Evolutionary conservation across 2,113 vertebrate species (phyloP).

Genomic region (Eulemur macaco): DNA sequence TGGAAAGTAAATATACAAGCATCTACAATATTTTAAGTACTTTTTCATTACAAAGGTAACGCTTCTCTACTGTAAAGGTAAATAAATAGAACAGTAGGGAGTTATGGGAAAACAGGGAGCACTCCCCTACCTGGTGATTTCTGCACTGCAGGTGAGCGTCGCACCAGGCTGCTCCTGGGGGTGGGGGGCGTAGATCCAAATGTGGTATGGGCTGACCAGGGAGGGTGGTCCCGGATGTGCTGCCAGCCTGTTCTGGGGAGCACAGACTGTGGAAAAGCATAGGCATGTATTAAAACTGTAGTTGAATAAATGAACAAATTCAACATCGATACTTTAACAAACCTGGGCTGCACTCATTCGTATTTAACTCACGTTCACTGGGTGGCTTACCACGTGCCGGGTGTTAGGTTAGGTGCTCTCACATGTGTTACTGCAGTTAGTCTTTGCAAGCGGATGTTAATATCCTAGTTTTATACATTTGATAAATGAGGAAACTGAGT

Average conservation of each 20-base stretch:
- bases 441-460: background rate
- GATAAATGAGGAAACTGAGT: background rate
- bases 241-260: fast-evolving
- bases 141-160: fast-evolving
- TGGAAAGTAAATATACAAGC: background rate
- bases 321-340: background rate
- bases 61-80: background rate
- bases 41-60: background rate
- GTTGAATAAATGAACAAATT: background rate
- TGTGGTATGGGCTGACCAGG: background rate
- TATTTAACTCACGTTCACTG: fast-evolving
- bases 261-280: background rate
- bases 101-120: fast-evolving
- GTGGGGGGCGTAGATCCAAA: fast-evolving
- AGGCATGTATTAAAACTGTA: background rate
- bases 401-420: fast-evolving
- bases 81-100: background rate
- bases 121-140: fast-evolving
- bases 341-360: too few species aligned
- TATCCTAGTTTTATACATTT: too few species aligned
- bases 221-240: background rate
- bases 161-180: fast-evolving
- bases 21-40: background rate
- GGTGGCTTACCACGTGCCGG: fast-evolving
- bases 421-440: fast-evolving